These are phyloP conservation scores for Agrochola macilenta DNA, from an alignment of 2,888 invertebrate species.

Conservation along the genomic window DNA sequence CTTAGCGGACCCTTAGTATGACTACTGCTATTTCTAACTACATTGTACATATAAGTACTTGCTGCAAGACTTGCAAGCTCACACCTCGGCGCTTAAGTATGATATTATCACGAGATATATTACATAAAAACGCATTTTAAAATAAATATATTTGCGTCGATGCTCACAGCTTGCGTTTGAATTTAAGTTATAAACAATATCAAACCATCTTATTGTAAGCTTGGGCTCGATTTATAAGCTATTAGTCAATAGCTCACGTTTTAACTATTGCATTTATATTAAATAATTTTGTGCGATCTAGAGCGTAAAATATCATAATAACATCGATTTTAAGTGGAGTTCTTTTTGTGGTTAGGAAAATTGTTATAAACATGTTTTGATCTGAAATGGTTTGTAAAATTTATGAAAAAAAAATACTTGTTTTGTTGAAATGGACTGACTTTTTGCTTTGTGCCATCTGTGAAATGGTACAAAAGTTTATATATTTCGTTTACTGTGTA, in stretches of 20 bases:
- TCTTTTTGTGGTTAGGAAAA: background rate
- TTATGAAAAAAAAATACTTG: constrained; percentile 2
- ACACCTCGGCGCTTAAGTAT: background rate
- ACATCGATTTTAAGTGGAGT: constrained; percentile 22
- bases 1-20: background rate
- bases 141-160: background rate
- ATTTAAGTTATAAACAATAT: background rate
- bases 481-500: constrained; percentile 31
- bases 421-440: constrained; percentile 29
- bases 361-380: constrained; percentile 4
- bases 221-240: constrained; percentile 4
- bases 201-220: background rate
- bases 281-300: background rate
- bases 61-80: constrained; percentile 13
- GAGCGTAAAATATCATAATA: constrained; percentile 30
- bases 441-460: constrained; percentile 12
- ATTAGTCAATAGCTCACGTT: background rate
- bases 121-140: background rate
- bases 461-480: constrained; percentile 8
- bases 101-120: background rate
- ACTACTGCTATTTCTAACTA: constrained; percentile 35
- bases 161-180: background rate
- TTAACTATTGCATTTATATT: constrained; percentile 14
- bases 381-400: constrained; percentile 19
- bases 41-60: background rate